Conservation (phyloP, 92 coral and sea anemone species). For the Ricordea florida region DNA sequence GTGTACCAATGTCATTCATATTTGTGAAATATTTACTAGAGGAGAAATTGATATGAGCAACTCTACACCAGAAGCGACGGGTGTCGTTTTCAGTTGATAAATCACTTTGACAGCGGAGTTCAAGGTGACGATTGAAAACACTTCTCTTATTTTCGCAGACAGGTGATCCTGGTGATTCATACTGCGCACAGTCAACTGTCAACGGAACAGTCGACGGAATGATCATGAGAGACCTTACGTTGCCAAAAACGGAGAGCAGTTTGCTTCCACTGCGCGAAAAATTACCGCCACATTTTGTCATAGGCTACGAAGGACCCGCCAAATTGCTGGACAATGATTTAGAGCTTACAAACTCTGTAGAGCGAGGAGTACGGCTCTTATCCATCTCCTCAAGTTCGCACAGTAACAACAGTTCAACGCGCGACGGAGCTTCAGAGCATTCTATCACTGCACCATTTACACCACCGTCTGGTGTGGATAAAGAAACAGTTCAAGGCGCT, state of each 20-base stretch:
- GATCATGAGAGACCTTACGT: slow-evolving; percentile 13
- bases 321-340: neutral
- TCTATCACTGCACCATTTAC: slow-evolving; percentile 18
- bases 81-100: neutral
- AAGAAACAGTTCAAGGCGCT: neutral
- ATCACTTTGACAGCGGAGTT: no score
- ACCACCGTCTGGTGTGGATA: neutral
- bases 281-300: slow-evolving; percentile 13
- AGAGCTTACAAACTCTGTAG: neutral
- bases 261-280: slow-evolving; percentile 19
- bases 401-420: neutral
- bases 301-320: neutral
- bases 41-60: slow-evolving; percentile 14
- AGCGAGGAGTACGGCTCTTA: neutral
- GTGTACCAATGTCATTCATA: slow-evolving; percentile 7
- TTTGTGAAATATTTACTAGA: neutral
- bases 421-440: neutral
- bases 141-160: neutral
- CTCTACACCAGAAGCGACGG: neutral
- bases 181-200: neutral
- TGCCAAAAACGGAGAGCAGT: slow-evolving; percentile 8
- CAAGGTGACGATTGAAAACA: neutral
- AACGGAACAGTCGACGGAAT: neutral
- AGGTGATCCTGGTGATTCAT: no score
- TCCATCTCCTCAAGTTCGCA: slow-evolving; percentile 14